Percentiles rank a stretch among this genome's conserved stretches.
phyloP scores from a whole-genome alignment of 1,140 invertebrate genomes.

The Philaenus spumarius region DNA sequence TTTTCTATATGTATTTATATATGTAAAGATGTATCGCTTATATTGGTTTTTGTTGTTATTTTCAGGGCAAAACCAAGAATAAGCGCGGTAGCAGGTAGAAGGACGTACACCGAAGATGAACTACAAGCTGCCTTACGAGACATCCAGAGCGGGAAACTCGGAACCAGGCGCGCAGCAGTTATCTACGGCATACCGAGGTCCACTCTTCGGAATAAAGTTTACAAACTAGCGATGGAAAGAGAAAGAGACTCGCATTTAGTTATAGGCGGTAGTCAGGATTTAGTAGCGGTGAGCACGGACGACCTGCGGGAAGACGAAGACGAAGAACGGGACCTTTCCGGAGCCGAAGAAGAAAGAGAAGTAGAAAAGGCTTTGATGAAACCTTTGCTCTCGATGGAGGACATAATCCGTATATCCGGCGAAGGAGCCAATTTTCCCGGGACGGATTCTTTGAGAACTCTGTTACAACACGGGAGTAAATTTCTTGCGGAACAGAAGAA shows the following conservation, averaged over 20 bases:
- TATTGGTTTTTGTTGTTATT: constrained; percentile 23
- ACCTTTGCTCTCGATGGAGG: constrained; percentile 50
- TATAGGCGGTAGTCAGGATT: constrained; percentile 24
- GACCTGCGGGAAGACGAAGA: constrained; percentile 36
- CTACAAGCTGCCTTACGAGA: constrained; percentile 82
- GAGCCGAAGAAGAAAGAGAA: constrained; percentile 58
- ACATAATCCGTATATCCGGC: constrained; percentile 51
- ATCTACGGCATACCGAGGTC: constrained; percentile 94
- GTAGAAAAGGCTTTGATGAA: constrained; percentile 51
- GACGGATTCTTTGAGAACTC: constrained; percentile 49
- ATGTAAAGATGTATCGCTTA: too few relatives aligned
- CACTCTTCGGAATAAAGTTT: constrained; percentile 90
- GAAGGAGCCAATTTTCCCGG: constrained; percentile 38
- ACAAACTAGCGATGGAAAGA: constrained; percentile 71
- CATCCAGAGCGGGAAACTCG: constrained; percentile 86
- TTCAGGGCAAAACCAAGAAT: constrained; percentile 54
- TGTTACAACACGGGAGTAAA: constrained; percentile 47
- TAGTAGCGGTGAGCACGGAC: constrained; percentile 6
- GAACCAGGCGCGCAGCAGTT: constrained; percentile 83
- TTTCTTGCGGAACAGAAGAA: constrained; percentile 17
- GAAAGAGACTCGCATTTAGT: constrained; percentile 52
- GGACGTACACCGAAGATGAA: constrained; percentile 87
- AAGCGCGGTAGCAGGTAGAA: constrained; percentile 50
- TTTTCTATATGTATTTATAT: too few relatives aligned
- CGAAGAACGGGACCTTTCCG: constrained; percentile 53